A percentile compares a stretch with the other conserved stretches of the same genome.
phyloP scores from a whole-genome alignment of 2,113 vertebrate genomes.

The Piliocolobus tephrosceles region DNA sequence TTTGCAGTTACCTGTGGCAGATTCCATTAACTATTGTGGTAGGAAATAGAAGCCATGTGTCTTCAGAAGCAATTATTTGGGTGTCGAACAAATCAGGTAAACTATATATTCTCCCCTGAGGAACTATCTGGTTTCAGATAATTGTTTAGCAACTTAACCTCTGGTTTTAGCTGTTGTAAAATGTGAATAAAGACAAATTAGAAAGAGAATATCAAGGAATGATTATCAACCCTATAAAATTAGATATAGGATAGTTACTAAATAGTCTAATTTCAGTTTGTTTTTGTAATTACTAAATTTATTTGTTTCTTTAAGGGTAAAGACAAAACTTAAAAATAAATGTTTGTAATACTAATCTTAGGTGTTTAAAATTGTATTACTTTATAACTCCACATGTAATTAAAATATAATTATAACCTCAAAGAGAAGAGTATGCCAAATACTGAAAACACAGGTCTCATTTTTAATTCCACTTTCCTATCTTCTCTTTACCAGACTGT shows the following conservation, averaged over 20 bases:
- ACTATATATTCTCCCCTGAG: slow-evolving; percentile 80
- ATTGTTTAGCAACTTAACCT: slow-evolving; percentile 78
- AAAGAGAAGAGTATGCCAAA: not conserved
- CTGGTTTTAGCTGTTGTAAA: slow-evolving; percentile 66
- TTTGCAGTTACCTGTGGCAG: slow-evolving; percentile 95
- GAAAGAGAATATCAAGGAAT: slow-evolving; percentile 69
- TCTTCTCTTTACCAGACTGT: not conserved
- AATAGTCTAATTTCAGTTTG: not conserved
- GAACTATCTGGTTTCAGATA: slow-evolving; percentile 78
- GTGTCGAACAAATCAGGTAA: slow-evolving; percentile 98
- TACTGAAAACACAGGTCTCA: not conserved
- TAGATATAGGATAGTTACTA: not conserved
- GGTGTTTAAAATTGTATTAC: not conserved
- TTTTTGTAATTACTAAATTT: not conserved
- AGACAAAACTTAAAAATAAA: not conserved
- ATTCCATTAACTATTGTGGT: slow-evolving; percentile 95
- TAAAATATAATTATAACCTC: slow-evolving; percentile 16
- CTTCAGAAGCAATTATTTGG: slow-evolving; percentile 95
- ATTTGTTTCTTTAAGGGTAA: slow-evolving; percentile 32
- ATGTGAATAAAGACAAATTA: slow-evolving; percentile 69
- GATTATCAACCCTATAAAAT: not conserved
- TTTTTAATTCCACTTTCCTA: not conserved
- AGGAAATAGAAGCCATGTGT: slow-evolving; percentile 92
- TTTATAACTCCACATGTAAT: slow-evolving; percentile 12
- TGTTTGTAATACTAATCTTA: not conserved